Percentiles rank a stretch among this genome's conserved stretches.
Evolutionary conservation across 2,888 invertebrate species (phyloP).

Genomic region (Latheticus oryzae): DNA sequence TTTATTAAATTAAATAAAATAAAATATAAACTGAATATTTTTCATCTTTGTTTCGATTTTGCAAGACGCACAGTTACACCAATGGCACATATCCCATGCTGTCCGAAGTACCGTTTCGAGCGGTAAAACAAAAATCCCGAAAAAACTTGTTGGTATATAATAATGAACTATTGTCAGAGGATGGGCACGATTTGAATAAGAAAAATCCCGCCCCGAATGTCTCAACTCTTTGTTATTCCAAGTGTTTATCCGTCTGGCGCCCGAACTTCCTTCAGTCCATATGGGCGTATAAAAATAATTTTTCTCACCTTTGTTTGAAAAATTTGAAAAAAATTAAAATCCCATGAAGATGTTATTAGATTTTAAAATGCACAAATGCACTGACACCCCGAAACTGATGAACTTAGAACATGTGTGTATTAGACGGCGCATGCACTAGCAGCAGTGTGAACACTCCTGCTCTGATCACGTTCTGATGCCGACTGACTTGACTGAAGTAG

Average conservation of each 20-base stretch:
- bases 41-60: no score
- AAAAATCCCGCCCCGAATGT: constrained; percentile 9
- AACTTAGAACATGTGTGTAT: constrained; percentile 25
- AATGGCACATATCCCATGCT: constrained; percentile 16
- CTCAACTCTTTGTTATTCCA: constrained; percentile 33
- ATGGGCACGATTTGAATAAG: constrained; percentile 1
- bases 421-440: constrained; percentile 34
- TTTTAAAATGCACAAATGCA: constrained; percentile 10
- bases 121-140: no score
- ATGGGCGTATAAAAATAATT: no score
- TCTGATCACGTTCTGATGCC: constrained; percentile 26
- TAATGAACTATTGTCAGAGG: constrained; percentile 9
- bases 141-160: no score
- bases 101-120: constrained; percentile 21
- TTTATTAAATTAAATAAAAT: no score
- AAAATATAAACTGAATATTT: no score
- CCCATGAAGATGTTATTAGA: no score
- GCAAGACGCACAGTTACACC: constrained; percentile 14
- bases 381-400: constrained; percentile 3
- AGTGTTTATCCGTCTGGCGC: constrained; percentile 36
- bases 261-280: constrained; percentile 14
- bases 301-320: constrained; percentile 7
- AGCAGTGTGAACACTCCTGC: constrained; percentile 30
- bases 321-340: not conserved
- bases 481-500: constrained; percentile 33